Conservation (phyloP, 2,113 vertebrate genomes). For the Hydrolagus affinis region DNA sequence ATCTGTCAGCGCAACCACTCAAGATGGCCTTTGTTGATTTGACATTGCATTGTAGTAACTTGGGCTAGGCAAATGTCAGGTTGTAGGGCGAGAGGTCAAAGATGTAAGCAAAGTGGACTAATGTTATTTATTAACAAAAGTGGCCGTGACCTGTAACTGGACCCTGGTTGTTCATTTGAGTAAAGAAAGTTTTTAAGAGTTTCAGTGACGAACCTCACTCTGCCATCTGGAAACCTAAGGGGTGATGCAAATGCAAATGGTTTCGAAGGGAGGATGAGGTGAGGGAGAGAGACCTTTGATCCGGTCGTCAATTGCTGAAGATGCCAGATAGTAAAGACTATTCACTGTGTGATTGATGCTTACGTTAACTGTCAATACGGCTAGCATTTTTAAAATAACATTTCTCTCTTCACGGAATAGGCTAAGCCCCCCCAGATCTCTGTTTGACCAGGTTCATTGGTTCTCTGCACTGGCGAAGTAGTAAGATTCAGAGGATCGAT, state of each 20-base stretch:
- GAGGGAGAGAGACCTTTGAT: constrained; percentile 40
- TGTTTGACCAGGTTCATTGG: neutral
- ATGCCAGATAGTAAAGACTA: too few relatives aligned
- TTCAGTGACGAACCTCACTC: neutral
- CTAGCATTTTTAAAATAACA: too few relatives aligned
- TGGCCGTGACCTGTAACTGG: constrained; percentile 16
- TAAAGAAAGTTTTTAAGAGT: neutral
- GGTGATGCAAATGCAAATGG: constrained; percentile 40
- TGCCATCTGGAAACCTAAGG: constrained; percentile 41
- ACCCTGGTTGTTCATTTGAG: constrained; percentile 19
- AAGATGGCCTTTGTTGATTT: constrained; percentile 19
- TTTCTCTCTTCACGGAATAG: neutral
- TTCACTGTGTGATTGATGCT: too few relatives aligned
- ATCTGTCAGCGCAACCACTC: constrained; percentile 20
- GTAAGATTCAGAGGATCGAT: neutral
- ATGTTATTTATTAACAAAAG: constrained; percentile 27
- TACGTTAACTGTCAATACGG: too few relatives aligned
- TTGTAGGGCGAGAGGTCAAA: constrained; percentile 32
- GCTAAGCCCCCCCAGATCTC: neutral
- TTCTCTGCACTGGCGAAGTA: neutral
- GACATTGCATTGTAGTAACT: constrained; percentile 26
- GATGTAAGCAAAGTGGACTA: constrained; percentile 3
- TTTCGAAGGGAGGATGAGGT: constrained; percentile 40
- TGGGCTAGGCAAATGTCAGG: constrained; percentile 15
- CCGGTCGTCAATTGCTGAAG: constrained; percentile 17